Conservation (phyloP, 2,797 vertebrate species). For the Pipistrellus nathusii region DNA sequence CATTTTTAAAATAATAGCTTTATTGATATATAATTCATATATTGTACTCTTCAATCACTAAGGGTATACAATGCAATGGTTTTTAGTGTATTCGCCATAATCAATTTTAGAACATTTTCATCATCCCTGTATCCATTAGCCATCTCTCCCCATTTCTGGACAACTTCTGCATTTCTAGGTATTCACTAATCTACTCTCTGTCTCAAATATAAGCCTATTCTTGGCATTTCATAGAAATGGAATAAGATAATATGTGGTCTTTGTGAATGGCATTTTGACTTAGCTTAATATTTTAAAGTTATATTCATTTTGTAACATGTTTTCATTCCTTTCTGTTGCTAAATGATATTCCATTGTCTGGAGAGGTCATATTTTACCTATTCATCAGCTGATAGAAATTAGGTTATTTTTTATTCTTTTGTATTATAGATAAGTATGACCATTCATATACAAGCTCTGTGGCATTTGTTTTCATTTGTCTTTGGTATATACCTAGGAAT, state of each 20-base stretch:
- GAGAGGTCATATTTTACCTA: background rate
- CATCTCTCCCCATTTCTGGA: background rate
- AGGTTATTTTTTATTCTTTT: background rate
- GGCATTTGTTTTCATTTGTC: background rate
- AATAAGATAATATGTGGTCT: background rate
- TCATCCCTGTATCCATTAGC: background rate
- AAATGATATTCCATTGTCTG: background rate
- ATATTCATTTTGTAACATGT: background rate
- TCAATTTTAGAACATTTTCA: background rate
- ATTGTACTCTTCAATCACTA: background rate
- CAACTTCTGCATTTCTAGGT: background rate
- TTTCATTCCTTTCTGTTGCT: background rate
- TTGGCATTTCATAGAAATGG: background rate
- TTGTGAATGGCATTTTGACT: background rate
- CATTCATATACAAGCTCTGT: background rate
- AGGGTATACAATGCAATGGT: background rate
- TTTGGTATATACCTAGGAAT: background rate
- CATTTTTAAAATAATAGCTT: background rate
- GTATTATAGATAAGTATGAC: background rate
- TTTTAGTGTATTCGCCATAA: background rate
- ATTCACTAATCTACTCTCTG: background rate
- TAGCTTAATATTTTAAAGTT: background rate
- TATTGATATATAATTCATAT: background rate
- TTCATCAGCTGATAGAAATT: background rate
- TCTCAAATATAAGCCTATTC: background rate